These are phyloP conservation scores for Schmidtea mediterranea DNA, from an alignment of 1,140 invertebrate genomes.

Conservation along the genomic window DNA sequence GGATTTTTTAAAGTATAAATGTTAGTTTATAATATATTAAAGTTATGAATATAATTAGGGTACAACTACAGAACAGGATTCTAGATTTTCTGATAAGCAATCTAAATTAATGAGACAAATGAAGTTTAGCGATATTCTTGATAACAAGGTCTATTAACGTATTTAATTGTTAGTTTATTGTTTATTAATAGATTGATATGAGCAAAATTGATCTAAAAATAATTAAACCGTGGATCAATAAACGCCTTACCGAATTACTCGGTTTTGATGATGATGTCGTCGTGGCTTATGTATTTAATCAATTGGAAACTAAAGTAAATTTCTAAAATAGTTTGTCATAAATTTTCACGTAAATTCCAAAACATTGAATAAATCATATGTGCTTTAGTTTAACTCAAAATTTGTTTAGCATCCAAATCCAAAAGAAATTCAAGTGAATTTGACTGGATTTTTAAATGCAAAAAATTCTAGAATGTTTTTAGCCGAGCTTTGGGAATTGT, in stretches of 20 bases:
- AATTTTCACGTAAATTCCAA: not conserved
- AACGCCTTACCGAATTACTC: slow-evolving; percentile 72
- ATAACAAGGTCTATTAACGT: slow-evolving; percentile 42
- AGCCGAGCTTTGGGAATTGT: slow-evolving; percentile 73
- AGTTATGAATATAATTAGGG: slow-evolving; percentile 42
- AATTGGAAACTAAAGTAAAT: slow-evolving; percentile 44
- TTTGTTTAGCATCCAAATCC: slow-evolving; percentile 49
- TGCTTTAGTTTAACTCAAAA: slow-evolving; percentile 12
- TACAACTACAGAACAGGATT: slow-evolving; percentile 88
- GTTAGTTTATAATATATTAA: slow-evolving; percentile 11
- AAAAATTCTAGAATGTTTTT: slow-evolving; percentile 89
- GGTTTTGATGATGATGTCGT: slow-evolving; percentile 77
- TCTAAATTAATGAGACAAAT: slow-evolving; percentile 94
- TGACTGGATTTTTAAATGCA: slow-evolving; percentile 91
- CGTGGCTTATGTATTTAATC: slow-evolving; percentile 92
- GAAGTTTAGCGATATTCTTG: slow-evolving; percentile 74
- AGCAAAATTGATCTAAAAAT: slow-evolving; percentile 86
- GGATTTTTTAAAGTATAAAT: slow-evolving; percentile 9
- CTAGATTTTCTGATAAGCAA: slow-evolving; percentile 90
- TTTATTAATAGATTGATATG: slow-evolving; percentile 61
- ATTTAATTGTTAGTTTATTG: slow-evolving; percentile 4
- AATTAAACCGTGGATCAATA: slow-evolving; percentile 91
- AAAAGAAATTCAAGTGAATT: slow-evolving; percentile 93
- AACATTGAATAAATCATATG: slow-evolving; percentile 12
- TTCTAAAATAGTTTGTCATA: not conserved